phyloP scores from a whole-genome alignment of 2,888 invertebrate species.

The Drosophila nigricruria region DNA sequence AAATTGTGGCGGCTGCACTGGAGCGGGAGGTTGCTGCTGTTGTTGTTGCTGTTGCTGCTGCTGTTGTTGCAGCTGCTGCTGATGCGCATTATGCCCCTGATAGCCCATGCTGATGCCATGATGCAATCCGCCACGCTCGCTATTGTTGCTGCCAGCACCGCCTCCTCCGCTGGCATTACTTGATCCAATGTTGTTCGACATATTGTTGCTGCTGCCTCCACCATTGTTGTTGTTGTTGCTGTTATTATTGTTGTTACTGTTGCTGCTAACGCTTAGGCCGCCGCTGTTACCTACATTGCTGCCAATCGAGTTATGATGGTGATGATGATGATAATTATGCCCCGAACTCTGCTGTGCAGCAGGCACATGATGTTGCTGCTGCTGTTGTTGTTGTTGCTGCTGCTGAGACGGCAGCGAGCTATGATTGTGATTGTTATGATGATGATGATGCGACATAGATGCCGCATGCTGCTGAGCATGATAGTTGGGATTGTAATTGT shows the following conservation, averaged over 20 bases:
- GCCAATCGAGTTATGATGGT: conserved; percentile 60
- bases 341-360: conserved; percentile 58
- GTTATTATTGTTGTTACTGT: conserved; percentile 22
- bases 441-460: conserved; percentile 73
- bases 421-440: conserved; percentile 57
- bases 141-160: conserved; percentile 35
- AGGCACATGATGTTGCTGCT: conserved; percentile 56
- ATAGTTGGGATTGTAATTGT: conserved; percentile 82
- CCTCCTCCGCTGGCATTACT: conserved; percentile 36
- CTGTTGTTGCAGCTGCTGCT: conserved; percentile 71
- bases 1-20: conserved; percentile 88
- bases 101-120: conserved; percentile 63
- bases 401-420: conserved; percentile 65
- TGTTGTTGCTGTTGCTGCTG: conserved; percentile 82
- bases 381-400: conserved; percentile 57
- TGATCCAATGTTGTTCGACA: conserved; percentile 47
- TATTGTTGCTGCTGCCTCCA: conserved; percentile 43
- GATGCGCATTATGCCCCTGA: conserved; percentile 75
- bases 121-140: conserved; percentile 55
- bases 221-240: conserved; percentile 20
- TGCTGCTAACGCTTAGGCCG: conserved; percentile 35
- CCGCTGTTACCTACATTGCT: conserved; percentile 69
- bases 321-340: conserved; percentile 64
- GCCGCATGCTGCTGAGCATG: conserved; percentile 77
- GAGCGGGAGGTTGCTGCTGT: conserved; percentile 76